Percentiles rank a stretch among this genome's conserved stretches.
These are phyloP conservation scores for Embiotoca jacksoni DNA, from an alignment of 2,113 vertebrate species.

Conservation along the genomic window DNA sequence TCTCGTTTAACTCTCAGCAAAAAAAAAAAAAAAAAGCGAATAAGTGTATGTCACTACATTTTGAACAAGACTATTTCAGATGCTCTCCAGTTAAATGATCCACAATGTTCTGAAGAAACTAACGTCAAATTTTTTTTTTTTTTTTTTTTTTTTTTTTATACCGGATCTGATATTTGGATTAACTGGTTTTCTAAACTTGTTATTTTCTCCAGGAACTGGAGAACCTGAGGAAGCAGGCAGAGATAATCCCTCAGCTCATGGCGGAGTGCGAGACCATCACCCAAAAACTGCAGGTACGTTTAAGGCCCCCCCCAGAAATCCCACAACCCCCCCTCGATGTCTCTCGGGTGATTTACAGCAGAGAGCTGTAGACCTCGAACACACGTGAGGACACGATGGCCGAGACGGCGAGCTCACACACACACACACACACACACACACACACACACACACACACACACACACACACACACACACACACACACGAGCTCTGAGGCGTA, in stretches of 20 bases:
- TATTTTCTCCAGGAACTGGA: conserved; percentile 88
- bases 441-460: conserved; percentile 1
- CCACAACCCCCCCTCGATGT: not conserved
- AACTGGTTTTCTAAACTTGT: not conserved
- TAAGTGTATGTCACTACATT: no score
- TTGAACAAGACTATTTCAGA: no score
- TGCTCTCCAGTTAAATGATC: no score
- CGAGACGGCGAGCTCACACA: conserved; percentile 26
- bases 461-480: not conserved
- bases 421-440: not conserved
- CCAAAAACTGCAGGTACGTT: conserved; percentile 91
- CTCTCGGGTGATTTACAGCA: conserved; percentile 10
- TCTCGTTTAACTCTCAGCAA: no score
- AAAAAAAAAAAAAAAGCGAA: no score
- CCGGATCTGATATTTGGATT: no score
- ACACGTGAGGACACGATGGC: not conserved
- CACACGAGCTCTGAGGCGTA: conserved; percentile 26
- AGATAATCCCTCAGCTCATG: conserved; percentile 96
- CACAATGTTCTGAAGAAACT: no score
- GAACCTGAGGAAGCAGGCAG: conserved; percentile 94
- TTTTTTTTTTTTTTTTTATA: not conserved
- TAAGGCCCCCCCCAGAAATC: conserved; percentile 1
- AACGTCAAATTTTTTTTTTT: no score
- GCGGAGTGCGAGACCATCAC: conserved; percentile 92
- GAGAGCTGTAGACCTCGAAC: conserved; percentile 22